phyloP scores from a whole-genome alignment of 2,888 invertebrate genomes.

The Catocala sponsa region DNA sequence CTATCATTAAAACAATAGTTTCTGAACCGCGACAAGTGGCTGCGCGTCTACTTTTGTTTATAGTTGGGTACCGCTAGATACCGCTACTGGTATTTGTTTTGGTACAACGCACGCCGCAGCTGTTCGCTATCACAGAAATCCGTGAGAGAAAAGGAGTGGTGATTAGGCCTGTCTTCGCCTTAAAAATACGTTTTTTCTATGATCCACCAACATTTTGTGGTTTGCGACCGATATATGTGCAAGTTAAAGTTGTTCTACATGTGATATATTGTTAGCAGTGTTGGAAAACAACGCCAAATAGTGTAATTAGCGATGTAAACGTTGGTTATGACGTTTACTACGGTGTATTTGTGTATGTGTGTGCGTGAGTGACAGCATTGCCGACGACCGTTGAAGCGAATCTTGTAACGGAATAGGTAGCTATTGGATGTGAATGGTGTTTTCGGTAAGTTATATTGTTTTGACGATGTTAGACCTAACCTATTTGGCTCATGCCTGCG shows the following conservation, averaged over 20 bases:
- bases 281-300: conserved; percentile 71
- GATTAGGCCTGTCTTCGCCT: conserved; percentile 82
- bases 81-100: conserved; percentile 81
- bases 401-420: conserved; percentile 81
- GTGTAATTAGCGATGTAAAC: conserved; percentile 83
- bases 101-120: conserved; percentile 84
- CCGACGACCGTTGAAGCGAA: conserved; percentile 84
- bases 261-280: conserved; percentile 75
- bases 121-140: conserved; percentile 87
- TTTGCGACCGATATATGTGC: conserved; percentile 69
- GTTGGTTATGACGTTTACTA: conserved; percentile 86
- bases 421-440: conserved; percentile 71
- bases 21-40: not conserved
- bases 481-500: conserved; percentile 69
- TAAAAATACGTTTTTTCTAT: conserved; percentile 83
- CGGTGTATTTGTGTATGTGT: conserved; percentile 76
- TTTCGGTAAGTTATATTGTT: conserved; percentile 80
- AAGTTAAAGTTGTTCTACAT: conserved; percentile 67
- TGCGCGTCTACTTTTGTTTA: conserved; percentile 3
- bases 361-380: conserved; percentile 82
- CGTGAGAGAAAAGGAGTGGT: conserved; percentile 88
- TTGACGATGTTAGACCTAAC: conserved; percentile 68
- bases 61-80: conserved; percentile 60
- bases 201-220: conserved; percentile 69
- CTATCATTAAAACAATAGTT: not conserved